Conservation (phyloP, 2,113 vertebrate genomes). For the Alaudala cheleensis region DNA sequence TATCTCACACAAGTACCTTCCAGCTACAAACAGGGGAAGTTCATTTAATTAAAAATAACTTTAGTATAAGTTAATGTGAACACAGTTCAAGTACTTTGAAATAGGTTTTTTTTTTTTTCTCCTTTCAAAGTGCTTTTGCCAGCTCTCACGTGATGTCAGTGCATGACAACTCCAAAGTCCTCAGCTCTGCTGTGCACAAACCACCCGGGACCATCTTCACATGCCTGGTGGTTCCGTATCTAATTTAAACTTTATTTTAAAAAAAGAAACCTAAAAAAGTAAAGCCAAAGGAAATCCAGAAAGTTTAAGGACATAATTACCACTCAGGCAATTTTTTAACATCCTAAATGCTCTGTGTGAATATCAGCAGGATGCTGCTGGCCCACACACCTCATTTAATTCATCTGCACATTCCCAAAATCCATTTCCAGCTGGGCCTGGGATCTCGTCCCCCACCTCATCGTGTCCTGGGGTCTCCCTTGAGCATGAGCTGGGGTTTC, state of each 20-base stretch:
- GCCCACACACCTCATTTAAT: neutral
- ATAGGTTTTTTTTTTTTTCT: neutral
- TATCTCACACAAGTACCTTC: constrained; percentile 56
- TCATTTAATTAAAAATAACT: constrained; percentile 68
- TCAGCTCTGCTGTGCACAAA: neutral
- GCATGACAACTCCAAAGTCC: neutral
- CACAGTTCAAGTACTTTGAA: constrained; percentile 44
- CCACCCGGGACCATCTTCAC: neutral
- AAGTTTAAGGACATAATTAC: neutral
- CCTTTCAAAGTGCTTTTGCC: neutral
- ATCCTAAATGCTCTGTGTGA: neutral
- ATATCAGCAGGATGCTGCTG: neutral
- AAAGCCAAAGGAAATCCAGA: neutral
- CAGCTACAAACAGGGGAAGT: constrained; percentile 62
- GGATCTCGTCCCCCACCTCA: neutral
- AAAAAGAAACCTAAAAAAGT: neutral
- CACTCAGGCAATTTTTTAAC: neutral
- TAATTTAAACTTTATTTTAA: neutral
- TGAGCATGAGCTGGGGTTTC: neutral
- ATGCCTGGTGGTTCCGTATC: neutral
- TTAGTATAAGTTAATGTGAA: constrained; percentile 39
- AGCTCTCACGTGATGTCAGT: neutral
- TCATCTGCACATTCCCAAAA: neutral
- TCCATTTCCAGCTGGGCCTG: neutral
- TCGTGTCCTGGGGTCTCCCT: neutral